Conservation (phyloP, 2,113 vertebrate species). For the Brienomyrus brachyistius region DNA sequence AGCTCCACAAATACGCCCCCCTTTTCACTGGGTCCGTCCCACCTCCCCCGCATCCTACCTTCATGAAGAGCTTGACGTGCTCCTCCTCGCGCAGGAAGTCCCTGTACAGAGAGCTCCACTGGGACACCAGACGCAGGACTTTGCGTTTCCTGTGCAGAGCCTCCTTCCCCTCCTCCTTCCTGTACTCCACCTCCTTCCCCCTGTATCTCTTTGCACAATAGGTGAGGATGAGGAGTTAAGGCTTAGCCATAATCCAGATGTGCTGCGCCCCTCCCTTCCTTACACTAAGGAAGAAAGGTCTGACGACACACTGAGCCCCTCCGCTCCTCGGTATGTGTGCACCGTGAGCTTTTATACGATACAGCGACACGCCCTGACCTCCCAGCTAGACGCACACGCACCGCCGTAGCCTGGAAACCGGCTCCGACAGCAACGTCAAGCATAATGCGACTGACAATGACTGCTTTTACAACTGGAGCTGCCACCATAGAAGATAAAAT, state of each 20-base stretch:
- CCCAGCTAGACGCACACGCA: not conserved
- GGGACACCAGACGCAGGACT: slow-evolving; percentile 84
- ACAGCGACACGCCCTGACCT: not conserved
- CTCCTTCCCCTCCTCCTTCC: slow-evolving; percentile 74
- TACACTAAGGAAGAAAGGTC: not conserved
- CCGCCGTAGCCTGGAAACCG: not conserved
- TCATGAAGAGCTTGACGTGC: slow-evolving; percentile 83
- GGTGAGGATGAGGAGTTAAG: slow-evolving; percentile 73
- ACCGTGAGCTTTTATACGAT: not conserved
- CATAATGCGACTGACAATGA: not conserved
- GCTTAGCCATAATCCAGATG: slow-evolving; percentile 20
- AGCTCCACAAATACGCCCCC: not conserved
- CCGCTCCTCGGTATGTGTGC: not conserved
- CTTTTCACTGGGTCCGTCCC: not conserved
- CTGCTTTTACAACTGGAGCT: not conserved
- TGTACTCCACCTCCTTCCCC: slow-evolving; percentile 70
- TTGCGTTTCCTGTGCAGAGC: slow-evolving; percentile 81
- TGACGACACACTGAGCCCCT: not conserved
- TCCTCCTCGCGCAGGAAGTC: slow-evolving; percentile 85
- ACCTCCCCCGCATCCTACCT: slow-evolving; percentile 60
- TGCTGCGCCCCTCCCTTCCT: not conserved
- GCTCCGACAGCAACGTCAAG: not conserved
- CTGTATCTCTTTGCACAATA: slow-evolving; percentile 82
- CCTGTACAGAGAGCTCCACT: slow-evolving; percentile 82
- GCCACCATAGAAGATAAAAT: not conserved